Conservation (phyloP, 2,888 invertebrate species). For the Cristatella mucedo region DNA sequence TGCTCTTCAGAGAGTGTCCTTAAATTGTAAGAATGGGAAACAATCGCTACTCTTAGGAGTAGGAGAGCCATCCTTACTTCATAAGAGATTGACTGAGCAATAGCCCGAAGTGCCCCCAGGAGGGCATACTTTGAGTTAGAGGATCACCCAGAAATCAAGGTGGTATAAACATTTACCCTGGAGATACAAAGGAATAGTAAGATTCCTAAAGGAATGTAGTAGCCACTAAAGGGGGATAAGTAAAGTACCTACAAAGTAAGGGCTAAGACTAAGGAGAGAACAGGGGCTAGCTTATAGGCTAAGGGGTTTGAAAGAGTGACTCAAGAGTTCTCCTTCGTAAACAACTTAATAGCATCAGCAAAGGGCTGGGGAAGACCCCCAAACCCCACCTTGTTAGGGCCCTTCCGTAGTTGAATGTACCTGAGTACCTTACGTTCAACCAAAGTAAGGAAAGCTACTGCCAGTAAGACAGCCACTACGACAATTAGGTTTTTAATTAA, state of each 20-base stretch:
- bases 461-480: conserved; percentile 50
- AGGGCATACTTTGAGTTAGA: conserved; percentile 59
- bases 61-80: conserved; percentile 54
- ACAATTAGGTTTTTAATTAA: no score
- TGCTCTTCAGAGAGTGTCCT: conserved; percentile 9
- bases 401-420: conserved; percentile 57
- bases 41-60: conserved; percentile 47
- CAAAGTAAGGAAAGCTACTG: conserved; percentile 55
- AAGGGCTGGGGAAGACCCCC: conserved; percentile 53
- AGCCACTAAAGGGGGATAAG: conserved; percentile 45
- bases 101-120: conserved; percentile 50
- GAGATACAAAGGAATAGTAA: conserved; percentile 52
- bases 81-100: conserved; percentile 61
- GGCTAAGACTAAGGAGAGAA: conserved; percentile 47
- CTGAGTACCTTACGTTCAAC: conserved; percentile 52
- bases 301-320: conserved; percentile 47
- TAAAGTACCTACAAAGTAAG: conserved; percentile 47
- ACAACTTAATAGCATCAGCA: conserved; percentile 55
- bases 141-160: conserved; percentile 46
- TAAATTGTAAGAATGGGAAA: conserved; percentile 35
- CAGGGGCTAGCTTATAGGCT: conserved; percentile 47
- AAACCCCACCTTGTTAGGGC: conserved; percentile 54
- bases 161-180: conserved; percentile 49
- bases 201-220: conserved; percentile 46
- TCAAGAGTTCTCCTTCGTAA: conserved; percentile 45